Evolutionary conservation across 2,888 invertebrate species (phyloP).

Genomic region (Apamea sordens): DNA sequence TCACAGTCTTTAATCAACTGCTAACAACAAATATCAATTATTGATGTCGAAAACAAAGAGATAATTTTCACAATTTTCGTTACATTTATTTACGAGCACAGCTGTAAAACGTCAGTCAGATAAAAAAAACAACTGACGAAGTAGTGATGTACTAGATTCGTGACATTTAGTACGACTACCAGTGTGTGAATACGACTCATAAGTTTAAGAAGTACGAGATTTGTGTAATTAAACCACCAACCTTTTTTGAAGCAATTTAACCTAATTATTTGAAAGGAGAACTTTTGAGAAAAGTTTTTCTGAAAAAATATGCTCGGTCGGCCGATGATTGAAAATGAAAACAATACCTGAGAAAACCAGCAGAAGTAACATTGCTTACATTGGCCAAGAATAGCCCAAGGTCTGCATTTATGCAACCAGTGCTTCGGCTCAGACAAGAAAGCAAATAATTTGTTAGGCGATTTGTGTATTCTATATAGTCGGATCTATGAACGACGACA

Average conservation of each 20-base stretch:
- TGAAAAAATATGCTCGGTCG: too few relatives aligned
- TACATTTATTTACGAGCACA: constrained; percentile 51
- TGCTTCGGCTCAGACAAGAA: not conserved
- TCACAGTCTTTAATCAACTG: constrained; percentile 9
- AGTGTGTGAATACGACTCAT: not conserved
- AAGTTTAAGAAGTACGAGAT: not conserved
- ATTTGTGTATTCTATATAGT: not conserved
- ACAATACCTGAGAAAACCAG: not conserved
- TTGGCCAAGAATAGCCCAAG: not conserved
- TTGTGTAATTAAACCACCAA: not conserved
- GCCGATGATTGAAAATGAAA: not conserved
- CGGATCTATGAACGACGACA: not conserved
- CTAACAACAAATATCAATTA: constrained; percentile 17
- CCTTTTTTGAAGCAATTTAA: too few relatives aligned
- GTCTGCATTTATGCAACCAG: not conserved
- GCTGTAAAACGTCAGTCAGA: constrained; percentile 37
- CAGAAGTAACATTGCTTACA: not conserved
- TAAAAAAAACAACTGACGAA: not conserved
- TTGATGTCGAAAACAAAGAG: constrained; percentile 45
- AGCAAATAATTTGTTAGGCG: not conserved
- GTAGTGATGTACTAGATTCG: constrained; percentile 8
- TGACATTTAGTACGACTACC: not conserved
- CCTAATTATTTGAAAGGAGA: not conserved
- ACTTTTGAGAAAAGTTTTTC: not conserved
- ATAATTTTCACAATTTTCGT: constrained; percentile 21